Percentiles rank a stretch among this genome's conserved stretches.
Evolutionary conservation across 2,888 invertebrate species (phyloP).

Genomic region (Apamea anceps): DNA sequence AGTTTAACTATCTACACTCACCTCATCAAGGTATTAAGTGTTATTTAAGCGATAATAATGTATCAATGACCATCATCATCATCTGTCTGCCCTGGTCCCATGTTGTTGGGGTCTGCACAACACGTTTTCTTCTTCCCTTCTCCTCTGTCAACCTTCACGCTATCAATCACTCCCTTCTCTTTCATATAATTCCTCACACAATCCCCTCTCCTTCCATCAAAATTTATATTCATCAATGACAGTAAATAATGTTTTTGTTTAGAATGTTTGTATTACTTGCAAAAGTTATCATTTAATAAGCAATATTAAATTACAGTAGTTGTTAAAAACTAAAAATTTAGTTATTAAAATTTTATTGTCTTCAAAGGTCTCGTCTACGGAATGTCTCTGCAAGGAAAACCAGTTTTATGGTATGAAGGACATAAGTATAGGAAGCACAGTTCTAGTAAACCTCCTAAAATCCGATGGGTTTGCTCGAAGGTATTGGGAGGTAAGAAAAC

Average conservation of each 20-base stretch:
- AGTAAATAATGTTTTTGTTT: not conserved
- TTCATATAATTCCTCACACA: not conserved
- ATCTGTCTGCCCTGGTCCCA: not conserved
- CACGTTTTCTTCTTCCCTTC: not conserved
- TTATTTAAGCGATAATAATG: not conserved
- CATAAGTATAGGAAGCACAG: conserved; percentile 66
- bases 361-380: conserved; percentile 59
- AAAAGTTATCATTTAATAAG: not conserved
- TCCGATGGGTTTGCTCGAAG: conserved; percentile 69
- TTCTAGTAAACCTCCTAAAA: conserved; percentile 64
- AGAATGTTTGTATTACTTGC: not conserved
- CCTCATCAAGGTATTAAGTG: not conserved
- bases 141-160: not conserved
- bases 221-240: not conserved
- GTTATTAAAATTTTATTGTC: not conserved
- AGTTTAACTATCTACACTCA: not conserved
- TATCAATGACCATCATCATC: not conserved
- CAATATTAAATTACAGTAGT: not conserved
- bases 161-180: not conserved
- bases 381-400: conserved; percentile 35
- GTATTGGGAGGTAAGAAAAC: conserved; percentile 56
- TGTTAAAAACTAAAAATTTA: not conserved
- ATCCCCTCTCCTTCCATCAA: not conserved
- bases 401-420: conserved; percentile 37
- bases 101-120: not conserved